A percentile compares a stretch with the other conserved stretches of the same genome.
phyloP scores from a whole-genome alignment of 2,113 vertebrate genomes.

The Erinaceus europaeus region DNA sequence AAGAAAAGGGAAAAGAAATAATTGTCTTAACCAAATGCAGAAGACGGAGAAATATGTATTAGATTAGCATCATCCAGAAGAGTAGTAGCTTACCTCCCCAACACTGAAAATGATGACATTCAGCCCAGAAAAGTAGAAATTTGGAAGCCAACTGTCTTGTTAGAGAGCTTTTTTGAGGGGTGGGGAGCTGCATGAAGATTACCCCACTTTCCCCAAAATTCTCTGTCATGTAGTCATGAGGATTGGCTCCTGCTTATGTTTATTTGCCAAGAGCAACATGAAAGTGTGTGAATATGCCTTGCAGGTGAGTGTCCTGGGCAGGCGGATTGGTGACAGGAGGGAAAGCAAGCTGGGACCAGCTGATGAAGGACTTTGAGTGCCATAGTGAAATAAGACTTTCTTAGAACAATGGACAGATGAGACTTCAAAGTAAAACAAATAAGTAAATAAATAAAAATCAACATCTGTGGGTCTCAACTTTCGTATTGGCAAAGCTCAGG shows the following conservation, averaged over 20 bases:
- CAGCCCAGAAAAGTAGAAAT: not conserved
- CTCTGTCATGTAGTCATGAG: not conserved
- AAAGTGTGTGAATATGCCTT: not conserved
- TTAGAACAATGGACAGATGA: not conserved
- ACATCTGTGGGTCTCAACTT: not conserved
- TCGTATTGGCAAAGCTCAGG: not conserved
- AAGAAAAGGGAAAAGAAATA: not conserved
- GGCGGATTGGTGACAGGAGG: not conserved
- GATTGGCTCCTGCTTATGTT: not conserved
- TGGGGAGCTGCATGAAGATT: not conserved
- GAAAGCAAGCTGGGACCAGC: not conserved
- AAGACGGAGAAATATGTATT: not conserved
- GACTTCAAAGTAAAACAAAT: not conserved
- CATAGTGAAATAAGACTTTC: not conserved
- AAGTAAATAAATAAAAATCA: not conserved
- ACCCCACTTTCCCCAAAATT: not conserved
- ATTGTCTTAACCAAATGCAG: not conserved
- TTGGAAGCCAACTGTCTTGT: not conserved
- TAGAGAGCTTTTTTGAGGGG: not conserved
- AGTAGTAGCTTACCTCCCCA: not conserved
- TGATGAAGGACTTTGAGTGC: not conserved
- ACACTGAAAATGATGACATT: not conserved
- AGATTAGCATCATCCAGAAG: not conserved
- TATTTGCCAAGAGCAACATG: not conserved
- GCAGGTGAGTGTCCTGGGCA: not conserved